Evolutionary conservation across 1,140 invertebrate genomes (phyloP), one percentile per base, ranked within the genome.

Genomic region (Teleogryllus occipitalis): DNA sequence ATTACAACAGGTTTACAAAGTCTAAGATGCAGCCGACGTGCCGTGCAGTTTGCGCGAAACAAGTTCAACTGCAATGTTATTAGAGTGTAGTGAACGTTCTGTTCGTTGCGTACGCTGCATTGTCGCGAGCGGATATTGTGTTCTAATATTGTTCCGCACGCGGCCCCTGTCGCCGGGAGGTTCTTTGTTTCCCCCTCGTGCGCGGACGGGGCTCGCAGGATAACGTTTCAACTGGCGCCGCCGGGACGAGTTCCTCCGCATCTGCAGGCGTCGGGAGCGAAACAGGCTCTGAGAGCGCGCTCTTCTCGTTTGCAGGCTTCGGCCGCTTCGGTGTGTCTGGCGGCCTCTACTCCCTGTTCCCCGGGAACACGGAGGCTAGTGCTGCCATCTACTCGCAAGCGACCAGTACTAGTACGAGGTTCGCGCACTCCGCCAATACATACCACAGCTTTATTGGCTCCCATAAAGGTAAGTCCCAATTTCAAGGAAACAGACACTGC

Each of bases 361-460:
- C 75, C 18, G 79, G 75, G 15, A 49, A 47, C 14, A 47, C 79
- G 47, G 79, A 80, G n/a, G 65, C 75, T 15, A 78, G 79, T 77
- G 78, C 78, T 54, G 76, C 79, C 79, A 78, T 80, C 75, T 80
- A 80, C 73, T 78, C 79, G 76, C 79, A 80, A 49, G 79, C 79
- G 8, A 74, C 79, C 15, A 77, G 79, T 46, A 49, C 79, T 18
- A 14, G 10, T 14, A 39, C 79, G 48, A 77, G 79, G 48, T 80
- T 80, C 76, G 75, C 75, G 18, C 79, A 80, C 21, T 47, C 78
- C 5, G 39, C 39, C 8, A 80, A 54, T 22, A 80, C 79, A 12
- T 80, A 80, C 76, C 79, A 80, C 72, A 80, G 65, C 76, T 80
- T 80, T 47, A 80, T 80, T 21, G 79, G 79, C 10, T 77, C 79